Evolutionary conservation across 1,140 invertebrate genomes (phyloP), one percentile per base, ranked within the genome.

Genomic region (Drosophila carrolli): DNA sequence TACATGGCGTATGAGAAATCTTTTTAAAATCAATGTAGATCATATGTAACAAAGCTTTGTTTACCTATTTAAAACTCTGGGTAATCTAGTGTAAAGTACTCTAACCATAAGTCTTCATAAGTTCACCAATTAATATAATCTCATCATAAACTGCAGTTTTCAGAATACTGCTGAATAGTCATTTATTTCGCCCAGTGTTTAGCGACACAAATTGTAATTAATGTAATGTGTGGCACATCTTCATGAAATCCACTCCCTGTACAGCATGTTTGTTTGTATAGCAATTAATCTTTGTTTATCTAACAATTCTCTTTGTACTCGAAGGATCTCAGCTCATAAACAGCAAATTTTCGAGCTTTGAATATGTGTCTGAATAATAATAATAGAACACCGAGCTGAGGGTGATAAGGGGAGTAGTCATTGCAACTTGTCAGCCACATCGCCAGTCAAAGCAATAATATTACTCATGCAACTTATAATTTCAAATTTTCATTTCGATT

Each of bases 401-500:
- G 27, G 14, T 19, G 14, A 37, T 8, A 37, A 29, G 14, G 32
- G 16, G 55, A 11, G 11, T n/a, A 61, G 60, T 16, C 27, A 16
- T 43, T 43, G 29, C 38, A 23, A 48, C 46, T 46, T 51, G 75
- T 54, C 70, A 78, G 70, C 55, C 44, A 54, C 48, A 66, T 63
- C 13, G 51, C 51, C 11, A 38, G 54, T 47, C 55, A 62, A 37
- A 67, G 43, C 27, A 50, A 43, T 43, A 9, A 38, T 44, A 40
- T 55, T 56, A 60, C 23, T 57, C 70, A 62, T 66, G 68, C 61
- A 77, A 85, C 84, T 80, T 84, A 80, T 57, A 84, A 78, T 75
- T 57, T 78, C 60, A 47, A 70, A 66, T 82, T 72, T 50, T 44
- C 59, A 79, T 76, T 84, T 80, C 56, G 44, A 84, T 77, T 76